Evolutionary conservation across 1,140 invertebrate genomes (phyloP).

Genomic region (Anoplophora glabripennis): DNA sequence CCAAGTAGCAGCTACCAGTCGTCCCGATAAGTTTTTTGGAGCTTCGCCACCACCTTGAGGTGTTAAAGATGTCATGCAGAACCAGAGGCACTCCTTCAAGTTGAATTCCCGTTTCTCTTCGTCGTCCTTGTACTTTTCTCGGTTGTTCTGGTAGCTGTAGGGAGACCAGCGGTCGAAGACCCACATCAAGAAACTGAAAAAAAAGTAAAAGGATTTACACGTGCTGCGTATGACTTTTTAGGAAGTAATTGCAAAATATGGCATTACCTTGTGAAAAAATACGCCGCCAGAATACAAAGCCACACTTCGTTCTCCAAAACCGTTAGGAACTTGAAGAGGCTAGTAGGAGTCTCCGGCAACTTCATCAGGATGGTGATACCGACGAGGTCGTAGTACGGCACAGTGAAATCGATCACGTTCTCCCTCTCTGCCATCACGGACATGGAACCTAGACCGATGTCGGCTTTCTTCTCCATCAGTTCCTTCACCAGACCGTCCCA

Average conservation of each 20-base stretch:
- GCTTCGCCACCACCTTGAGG: slow-evolving; percentile 96
- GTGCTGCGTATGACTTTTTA: neutral
- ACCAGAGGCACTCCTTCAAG: slow-evolving; percentile 96
- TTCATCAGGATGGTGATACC: slow-evolving; percentile 92
- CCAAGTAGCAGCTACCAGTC: slow-evolving; percentile 93
- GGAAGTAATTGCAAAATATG: neutral
- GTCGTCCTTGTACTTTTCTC: slow-evolving; percentile 88
- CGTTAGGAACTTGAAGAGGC: slow-evolving; percentile 94
- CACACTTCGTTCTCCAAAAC: slow-evolving; percentile 95
- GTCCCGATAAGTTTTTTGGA: slow-evolving; percentile 89
- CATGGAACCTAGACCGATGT: slow-evolving; percentile 83
- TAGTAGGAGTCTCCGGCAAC: slow-evolving; percentile 74
- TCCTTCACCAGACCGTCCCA: slow-evolving; percentile 94
- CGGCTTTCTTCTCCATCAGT: slow-evolving; percentile 84
- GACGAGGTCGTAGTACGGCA: slow-evolving; percentile 93
- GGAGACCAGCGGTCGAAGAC: slow-evolving; percentile 95
- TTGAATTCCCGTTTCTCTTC: slow-evolving; percentile 94
- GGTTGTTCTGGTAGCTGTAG: slow-evolving; percentile 94
- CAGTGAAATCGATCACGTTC: slow-evolving; percentile 92
- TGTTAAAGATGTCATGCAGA: slow-evolving; percentile 97
- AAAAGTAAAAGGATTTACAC: neutral
- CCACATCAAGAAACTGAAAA: slow-evolving; percentile 85
- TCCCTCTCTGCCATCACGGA: slow-evolving; percentile 94
- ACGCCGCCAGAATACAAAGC: slow-evolving; percentile 92
- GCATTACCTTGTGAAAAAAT: slow-evolving; percentile 82